Evolutionary conservation across 2,888 invertebrate species (phyloP).

Genomic region (Cephus rjabovi): DNA sequence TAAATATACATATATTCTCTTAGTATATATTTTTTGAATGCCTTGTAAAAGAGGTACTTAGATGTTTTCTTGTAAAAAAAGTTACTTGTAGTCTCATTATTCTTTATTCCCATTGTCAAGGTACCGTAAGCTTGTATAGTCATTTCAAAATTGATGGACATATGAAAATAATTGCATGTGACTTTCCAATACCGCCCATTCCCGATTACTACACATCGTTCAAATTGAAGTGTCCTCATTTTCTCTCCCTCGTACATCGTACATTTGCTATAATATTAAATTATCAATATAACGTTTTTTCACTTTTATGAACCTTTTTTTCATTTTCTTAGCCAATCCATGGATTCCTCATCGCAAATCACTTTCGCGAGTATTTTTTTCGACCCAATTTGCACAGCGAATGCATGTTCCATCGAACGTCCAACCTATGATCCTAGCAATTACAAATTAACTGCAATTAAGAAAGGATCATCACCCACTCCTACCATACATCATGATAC

Average conservation of each 20-base stretch:
- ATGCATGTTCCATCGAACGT: not conserved
- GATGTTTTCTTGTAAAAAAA: not conserved
- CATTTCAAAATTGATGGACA: not conserved
- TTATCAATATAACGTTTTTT: not conserved
- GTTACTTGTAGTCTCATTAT: not conserved
- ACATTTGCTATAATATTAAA: not conserved
- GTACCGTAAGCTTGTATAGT: not conserved
- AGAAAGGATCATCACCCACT: not conserved
- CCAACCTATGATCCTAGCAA: not conserved
- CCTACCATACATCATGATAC: not conserved
- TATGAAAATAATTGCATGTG: not conserved
- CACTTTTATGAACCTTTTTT: not conserved
- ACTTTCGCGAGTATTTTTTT: conserved; percentile 22
- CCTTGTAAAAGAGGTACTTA: not conserved
- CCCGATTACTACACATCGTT: not conserved
- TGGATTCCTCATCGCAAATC: conserved; percentile 34
- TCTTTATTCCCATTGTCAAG: not conserved
- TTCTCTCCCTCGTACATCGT: not conserved
- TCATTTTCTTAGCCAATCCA: conserved; percentile 45
- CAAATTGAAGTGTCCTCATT: not conserved
- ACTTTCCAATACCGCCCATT: not conserved
- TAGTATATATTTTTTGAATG: not conserved
- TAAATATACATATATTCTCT: not conserved
- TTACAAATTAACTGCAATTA: not conserved
- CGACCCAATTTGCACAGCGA: not conserved